Conservation (phyloP, 2,888 invertebrate genomes). For the Ptychoptera albimana region DNA sequence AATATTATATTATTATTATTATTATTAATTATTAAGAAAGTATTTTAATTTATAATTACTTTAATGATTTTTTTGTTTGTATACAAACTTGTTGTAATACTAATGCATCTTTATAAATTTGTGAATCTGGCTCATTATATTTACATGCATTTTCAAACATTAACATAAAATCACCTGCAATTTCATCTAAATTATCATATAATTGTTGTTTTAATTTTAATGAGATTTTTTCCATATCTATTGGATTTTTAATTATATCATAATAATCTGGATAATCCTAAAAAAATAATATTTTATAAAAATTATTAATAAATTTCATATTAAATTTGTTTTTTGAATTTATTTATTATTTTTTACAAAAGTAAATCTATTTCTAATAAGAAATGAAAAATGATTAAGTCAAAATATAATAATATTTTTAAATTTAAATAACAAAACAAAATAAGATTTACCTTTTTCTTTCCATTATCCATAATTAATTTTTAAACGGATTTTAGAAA, state of each 20-base stretch:
- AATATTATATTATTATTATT: neutral
- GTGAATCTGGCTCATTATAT: conserved; percentile 94
- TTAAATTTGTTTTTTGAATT: conserved; percentile 2
- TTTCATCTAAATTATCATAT: conserved; percentile 71
- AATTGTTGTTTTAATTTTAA: conserved; percentile 60
- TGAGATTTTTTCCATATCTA: conserved; percentile 89
- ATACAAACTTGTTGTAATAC: conserved; percentile 81
- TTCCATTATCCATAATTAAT: conserved; percentile 10
- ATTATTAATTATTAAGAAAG: conserved; percentile 1
- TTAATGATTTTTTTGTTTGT: conserved; percentile 78
- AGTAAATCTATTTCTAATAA: too few relatives aligned
- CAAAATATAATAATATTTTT: conserved; percentile 7
- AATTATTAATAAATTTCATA: conserved; percentile 1
- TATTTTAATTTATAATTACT: conserved; percentile 25
- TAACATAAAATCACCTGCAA: conserved; percentile 74
- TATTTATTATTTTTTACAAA: neutral
- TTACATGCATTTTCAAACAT: conserved; percentile 97
- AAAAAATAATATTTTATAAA: conserved; percentile 10
- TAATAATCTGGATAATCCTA: conserved; percentile 94
- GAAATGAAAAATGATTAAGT: too few relatives aligned
- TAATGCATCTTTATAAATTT: conserved; percentile 92
- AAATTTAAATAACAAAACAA: neutral
- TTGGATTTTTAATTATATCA: conserved; percentile 89
- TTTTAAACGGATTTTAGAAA: too few relatives aligned
- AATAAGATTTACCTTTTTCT: conserved; percentile 13